These are phyloP conservation scores for Drosophila meridiana DNA, from an alignment of 2,888 invertebrate genomes.

Conservation along the genomic window DNA sequence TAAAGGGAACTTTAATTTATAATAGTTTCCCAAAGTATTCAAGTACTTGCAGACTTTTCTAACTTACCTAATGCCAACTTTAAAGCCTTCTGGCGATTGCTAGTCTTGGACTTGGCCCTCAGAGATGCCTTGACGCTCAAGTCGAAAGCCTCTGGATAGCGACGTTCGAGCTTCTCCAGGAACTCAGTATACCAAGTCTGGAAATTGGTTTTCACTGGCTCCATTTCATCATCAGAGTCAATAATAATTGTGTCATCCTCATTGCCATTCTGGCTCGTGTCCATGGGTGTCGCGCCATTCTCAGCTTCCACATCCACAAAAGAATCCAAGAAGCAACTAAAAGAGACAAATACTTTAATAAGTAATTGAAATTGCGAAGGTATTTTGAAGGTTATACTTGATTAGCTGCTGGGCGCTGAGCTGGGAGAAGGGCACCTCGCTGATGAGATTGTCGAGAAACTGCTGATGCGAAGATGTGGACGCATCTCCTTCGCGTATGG, in stretches of 20 bases:
- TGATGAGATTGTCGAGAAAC: slow-evolving; percentile 87
- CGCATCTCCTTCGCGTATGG: slow-evolving; percentile 86
- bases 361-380: not conserved
- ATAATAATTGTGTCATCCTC: slow-evolving; percentile 83
- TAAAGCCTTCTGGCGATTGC: slow-evolving; percentile 83
- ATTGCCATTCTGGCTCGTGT: slow-evolving; percentile 6
- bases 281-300: not conserved
- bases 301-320: slow-evolving; percentile 60
- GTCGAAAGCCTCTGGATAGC: slow-evolving; percentile 91
- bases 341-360: slow-evolving; percentile 27
- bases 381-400: slow-evolving; percentile 84
- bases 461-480: slow-evolving; percentile 85
- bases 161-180: slow-evolving; percentile 88
- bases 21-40: not conserved
- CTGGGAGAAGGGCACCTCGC: slow-evolving; percentile 87
- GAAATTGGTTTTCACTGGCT: slow-evolving; percentile 67
- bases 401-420: slow-evolving; percentile 87
- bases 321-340: slow-evolving; percentile 86
- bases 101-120: slow-evolving; percentile 61
- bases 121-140: slow-evolving; percentile 88
- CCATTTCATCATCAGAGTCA: slow-evolving; percentile 81
- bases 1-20: too few relatives aligned
- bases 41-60: not conserved
- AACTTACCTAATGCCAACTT: slow-evolving; percentile 82
- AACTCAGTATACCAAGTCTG: slow-evolving; percentile 87